Conservation (phyloP, 2,113 vertebrate genomes). For the Steatornis caripensis region DNA sequence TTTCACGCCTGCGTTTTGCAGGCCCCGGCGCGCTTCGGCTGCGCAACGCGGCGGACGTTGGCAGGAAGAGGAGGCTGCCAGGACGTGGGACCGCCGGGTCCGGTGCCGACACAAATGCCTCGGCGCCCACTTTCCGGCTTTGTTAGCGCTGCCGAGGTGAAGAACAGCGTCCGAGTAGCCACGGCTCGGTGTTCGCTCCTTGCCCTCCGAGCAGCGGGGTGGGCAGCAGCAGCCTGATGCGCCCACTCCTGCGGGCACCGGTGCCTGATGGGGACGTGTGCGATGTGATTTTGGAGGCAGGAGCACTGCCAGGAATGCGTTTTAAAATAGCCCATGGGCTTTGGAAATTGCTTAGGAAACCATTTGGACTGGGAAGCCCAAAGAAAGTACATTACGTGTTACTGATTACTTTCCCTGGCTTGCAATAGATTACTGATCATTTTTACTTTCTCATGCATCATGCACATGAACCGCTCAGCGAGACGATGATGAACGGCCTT, state of each 20-base stretch:
- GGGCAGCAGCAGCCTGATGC: no score
- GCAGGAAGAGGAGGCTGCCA: no score
- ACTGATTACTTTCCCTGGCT: not conserved
- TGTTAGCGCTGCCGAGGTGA: no score
- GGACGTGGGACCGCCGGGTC: no score
- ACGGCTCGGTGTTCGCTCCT: not conserved
- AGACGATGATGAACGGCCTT: not conserved
- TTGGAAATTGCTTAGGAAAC: not conserved
- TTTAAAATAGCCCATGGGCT: not conserved
- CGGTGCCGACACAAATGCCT: no score
- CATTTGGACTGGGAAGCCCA: not conserved
- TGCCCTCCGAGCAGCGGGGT: no score
- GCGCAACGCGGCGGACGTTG: no score
- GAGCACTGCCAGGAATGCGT: not conserved
- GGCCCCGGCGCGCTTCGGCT: no score
- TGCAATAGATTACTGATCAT: not conserved
- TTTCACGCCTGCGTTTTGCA: no score
- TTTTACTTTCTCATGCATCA: not conserved
- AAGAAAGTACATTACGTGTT: not conserved
- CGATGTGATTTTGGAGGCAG: not conserved
- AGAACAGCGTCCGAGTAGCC: not conserved
- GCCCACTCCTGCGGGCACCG: not conserved
- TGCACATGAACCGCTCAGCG: not conserved
- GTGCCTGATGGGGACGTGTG: not conserved
- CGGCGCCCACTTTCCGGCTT: no score